Evolutionary conservation across 2,888 invertebrate species (phyloP), one percentile per base, ranked within the genome.

Genomic region (Apodemia duryi): DNA sequence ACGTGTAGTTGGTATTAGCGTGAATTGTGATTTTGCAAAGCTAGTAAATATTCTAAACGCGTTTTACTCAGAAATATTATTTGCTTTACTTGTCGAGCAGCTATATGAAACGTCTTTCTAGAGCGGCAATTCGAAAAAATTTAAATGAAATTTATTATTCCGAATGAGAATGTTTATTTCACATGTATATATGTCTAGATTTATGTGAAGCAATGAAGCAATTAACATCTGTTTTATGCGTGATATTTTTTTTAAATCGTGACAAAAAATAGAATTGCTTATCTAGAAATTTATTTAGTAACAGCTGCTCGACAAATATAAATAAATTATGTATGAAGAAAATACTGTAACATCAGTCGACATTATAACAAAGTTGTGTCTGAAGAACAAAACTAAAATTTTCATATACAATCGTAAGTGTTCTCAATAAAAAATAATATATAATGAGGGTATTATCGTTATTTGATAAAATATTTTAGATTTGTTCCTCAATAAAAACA

Each of bases 361-460:
- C 64, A 77, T 79, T 78, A 75, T 72, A 85, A 83, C 86, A 87
- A 84, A 87, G 67, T 70, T 75, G 69, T 75, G 79, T 78, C 77
- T 76, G 66, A 82, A 86, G 86, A 87, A 80, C 87, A 88, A 88
- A 88, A 81, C 86, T 88, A 88, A 86, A 77, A 68, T 73, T 74
- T 79, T 74, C 74, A 41, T 65, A 66, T 63, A 75, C 69, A 71
- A 67, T 66, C 71, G 65, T 71, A 69, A 68, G 71, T 71, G 71
- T 74, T 67, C 70, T 77, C 75, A 73, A 76, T 77, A 74, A 54
- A 21, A 38, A 74, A 43, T 43, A 75, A 77, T 77, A 76, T 80
- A 82, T 63, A 72, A 65, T 76, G 64, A 72, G 72, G 67, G 77
- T 74, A 64, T 62, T 64, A 74, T 75, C 73, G 75, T 80, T 78